Base-by-base conservation (phyloP, 37 sponge, comb jelly and placozoan genomes). In the Haliclona indistincta region DNA sequence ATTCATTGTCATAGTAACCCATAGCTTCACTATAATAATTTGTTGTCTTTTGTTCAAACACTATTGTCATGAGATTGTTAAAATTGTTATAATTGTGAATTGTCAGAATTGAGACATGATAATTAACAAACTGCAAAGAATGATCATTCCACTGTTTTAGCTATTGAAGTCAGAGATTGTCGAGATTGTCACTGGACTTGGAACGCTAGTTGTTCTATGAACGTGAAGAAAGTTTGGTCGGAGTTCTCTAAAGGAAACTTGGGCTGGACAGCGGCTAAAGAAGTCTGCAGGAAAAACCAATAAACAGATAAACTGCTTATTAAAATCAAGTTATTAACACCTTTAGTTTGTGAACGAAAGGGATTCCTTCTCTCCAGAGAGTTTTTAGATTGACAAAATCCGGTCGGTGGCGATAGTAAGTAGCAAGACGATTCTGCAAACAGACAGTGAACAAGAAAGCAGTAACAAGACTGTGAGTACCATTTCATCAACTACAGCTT, bases 401-500 rank as follows among this genome's bases (percentile, higher is more conserved):
- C 2, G 37, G 70, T 58, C 58, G 39, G 62, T 29, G 41, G 43
- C 81, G 81, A 64, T 87, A 87, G 54, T 32, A 76, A n/a, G 80
- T 44, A 17, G 83, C 70, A 29, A 87, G 43, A 7, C 63, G 38
- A 63, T 82, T 75, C 88, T 87, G 62, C 7, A 65, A 25, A n/a
- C 20, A 22, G n/a, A 85, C 28, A 26, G 20, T 67, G 3, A 10
- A n/a, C 28, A 58, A n/a, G 6, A 25, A 58, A 58, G n/a, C 60
- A 58, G 60, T 25, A n/a, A n/a, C 7, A 58, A 7, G 28, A 58
- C 26, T 25, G 7, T 11, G 25, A 20, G 7, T 26, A 87, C 88
- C 83, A 87, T 76, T 63, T 87, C 88, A 70, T 87, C 77, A 23
- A 80, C 83, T 4, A 87, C 76, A 20, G 75, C 84, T 43, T 87